Conservation (phyloP, 2,797 vertebrate species). For the Hyperoplus immaculatus region DNA sequence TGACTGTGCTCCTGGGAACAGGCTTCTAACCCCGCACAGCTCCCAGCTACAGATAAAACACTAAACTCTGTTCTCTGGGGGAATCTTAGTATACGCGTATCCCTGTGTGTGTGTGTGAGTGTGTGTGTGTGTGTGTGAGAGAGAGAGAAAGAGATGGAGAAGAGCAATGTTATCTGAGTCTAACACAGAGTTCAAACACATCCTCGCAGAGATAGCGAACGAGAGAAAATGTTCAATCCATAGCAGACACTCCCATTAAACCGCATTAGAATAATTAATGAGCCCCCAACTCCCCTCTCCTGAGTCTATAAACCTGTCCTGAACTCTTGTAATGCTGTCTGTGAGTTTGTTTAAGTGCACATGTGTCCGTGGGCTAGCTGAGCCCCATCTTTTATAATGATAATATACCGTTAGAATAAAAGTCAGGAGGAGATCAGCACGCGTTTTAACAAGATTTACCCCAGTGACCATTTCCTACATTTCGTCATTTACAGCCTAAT, state of each 20-base stretch:
- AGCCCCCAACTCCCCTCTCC: constrained; percentile 69
- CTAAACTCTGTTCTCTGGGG: constrained; percentile 71
- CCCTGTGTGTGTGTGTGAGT: background rate
- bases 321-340: constrained; percentile 72
- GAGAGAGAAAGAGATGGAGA: constrained; percentile 34
- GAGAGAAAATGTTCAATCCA: constrained; percentile 60
- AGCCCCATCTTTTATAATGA: constrained; percentile 64
- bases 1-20: constrained; percentile 60
- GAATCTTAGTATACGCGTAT: constrained; percentile 48
- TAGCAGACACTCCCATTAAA: constrained; percentile 71
- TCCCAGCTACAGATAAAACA: constrained; percentile 75
- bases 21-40: constrained; percentile 69
- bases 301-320: constrained; percentile 78
- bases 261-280: constrained; percentile 82
- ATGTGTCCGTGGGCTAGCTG: constrained; percentile 29
- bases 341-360: constrained; percentile 55
- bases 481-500: constrained; percentile 31
- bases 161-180: constrained; percentile 61
- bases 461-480: constrained; percentile 37
- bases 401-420: constrained; percentile 73
- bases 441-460: constrained; percentile 70
- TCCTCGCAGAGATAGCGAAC: constrained; percentile 51
- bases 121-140: no score
- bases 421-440: constrained; percentile 59
- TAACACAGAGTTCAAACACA: constrained; percentile 55